Evolutionary conservation across 2,888 invertebrate genomes (phyloP).

Genomic region (Euzophera pinguis): DNA sequence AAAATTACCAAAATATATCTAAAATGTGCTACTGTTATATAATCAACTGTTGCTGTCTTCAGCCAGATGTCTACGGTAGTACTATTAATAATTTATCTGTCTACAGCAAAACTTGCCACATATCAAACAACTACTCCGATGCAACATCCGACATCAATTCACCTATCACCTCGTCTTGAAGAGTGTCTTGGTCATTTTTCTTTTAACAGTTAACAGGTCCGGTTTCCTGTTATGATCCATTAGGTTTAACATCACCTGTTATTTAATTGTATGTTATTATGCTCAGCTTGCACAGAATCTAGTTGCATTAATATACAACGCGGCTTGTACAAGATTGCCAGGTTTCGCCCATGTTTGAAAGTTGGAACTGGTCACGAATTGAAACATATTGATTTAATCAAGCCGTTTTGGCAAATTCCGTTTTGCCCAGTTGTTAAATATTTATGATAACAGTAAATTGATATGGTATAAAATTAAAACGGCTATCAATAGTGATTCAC

Average conservation of each 20-base stretch:
- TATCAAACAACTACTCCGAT: background rate
- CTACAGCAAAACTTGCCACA: background rate
- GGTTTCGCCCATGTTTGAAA: conserved; percentile 15
- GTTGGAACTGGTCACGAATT: conserved; percentile 4
- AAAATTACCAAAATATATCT: no score
- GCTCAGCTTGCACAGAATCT: conserved; percentile 17
- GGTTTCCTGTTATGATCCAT: conserved; percentile 20
- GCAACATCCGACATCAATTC: conserved; percentile 1
- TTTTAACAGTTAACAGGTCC: conserved; percentile 19
- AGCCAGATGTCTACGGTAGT: no score
- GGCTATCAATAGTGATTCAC: background rate
- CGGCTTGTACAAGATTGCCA: conserved; percentile 32
- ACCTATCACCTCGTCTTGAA: background rate
- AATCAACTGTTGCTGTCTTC: no score
- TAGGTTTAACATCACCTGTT: conserved; percentile 23
- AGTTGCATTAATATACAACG: background rate
- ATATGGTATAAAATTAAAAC: background rate
- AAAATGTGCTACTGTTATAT: no score
- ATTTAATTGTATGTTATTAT: conserved; percentile 15
- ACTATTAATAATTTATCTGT: background rate
- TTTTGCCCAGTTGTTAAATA: conserved; percentile 12
- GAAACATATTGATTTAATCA: conserved; percentile 12
- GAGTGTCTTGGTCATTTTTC: background rate
- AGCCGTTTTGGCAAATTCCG: conserved; percentile 4
- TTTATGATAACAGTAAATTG: conserved; percentile 14